Percentiles rank a stretch among this genome's conserved stretches.
phyloP scores from a whole-genome alignment of 1,140 invertebrate genomes.

The Neodiprion virginianus region DNA sequence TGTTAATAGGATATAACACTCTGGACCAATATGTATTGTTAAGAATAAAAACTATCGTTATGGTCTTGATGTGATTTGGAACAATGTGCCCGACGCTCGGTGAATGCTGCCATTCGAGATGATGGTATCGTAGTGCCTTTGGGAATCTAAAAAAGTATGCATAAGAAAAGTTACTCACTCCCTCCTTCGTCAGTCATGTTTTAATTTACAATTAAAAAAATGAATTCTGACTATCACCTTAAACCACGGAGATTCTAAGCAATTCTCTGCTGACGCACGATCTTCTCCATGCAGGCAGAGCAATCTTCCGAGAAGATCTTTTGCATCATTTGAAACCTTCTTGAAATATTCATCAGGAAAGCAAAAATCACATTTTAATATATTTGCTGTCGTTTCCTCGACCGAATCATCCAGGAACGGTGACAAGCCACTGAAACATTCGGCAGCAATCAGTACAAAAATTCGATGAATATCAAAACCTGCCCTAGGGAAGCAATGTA shows the following conservation, averaged over 20 bases:
- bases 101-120: constrained; percentile 56
- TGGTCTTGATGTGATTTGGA: constrained; percentile 55
- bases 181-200: background rate
- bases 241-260: constrained; percentile 69
- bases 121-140: constrained; percentile 56
- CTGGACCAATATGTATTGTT: constrained; percentile 25
- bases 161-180: constrained; percentile 11
- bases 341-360: constrained; percentile 84
- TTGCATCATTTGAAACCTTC: constrained; percentile 73
- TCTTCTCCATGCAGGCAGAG: constrained; percentile 68
- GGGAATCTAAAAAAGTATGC: constrained; percentile 40
- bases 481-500: constrained; percentile 34
- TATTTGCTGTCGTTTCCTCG: constrained; percentile 85
- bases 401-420: constrained; percentile 84
- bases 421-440: constrained; percentile 70
- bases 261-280: constrained; percentile 63
- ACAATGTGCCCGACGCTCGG: constrained; percentile 54
- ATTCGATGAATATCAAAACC: background rate
- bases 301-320: constrained; percentile 70
- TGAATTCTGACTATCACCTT: constrained; percentile 43
- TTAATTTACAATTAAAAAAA: constrained; percentile 13
- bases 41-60: constrained; percentile 55
- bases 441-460: constrained; percentile 42
- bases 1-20: constrained; percentile 18
- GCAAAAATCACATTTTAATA: constrained; percentile 82